Percentiles rank a stretch among this genome's conserved stretches.
Conservation (phyloP, 2,797 vertebrate species). For the Discoglossus pictus region DNA sequence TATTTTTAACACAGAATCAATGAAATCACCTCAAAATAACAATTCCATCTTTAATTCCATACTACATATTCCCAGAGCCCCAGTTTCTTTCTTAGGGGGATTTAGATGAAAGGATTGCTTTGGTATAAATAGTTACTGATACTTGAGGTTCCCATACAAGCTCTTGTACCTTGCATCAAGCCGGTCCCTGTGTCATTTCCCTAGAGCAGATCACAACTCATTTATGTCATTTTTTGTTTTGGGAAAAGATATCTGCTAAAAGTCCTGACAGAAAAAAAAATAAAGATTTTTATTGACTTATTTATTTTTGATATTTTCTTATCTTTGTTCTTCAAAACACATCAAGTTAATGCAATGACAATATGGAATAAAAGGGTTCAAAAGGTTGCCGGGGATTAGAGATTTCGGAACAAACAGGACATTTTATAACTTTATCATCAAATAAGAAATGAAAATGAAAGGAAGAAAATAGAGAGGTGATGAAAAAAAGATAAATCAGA, state of each 20-base stretch:
- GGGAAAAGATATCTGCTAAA: constrained; percentile 44
- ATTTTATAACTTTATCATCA: too few species aligned
- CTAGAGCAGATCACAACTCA: constrained; percentile 59
- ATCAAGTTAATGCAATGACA: constrained; percentile 14
- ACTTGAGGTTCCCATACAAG: constrained; percentile 61
- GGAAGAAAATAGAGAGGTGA: too few species aligned
- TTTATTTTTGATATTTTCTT: too few species aligned
- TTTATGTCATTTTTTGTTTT: constrained; percentile 57
- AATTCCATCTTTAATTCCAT: neutral
- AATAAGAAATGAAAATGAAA: too few species aligned
- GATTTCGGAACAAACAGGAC: neutral
- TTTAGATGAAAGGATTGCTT: constrained; percentile 7
- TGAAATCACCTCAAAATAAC: too few species aligned
- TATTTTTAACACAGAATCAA: too few species aligned
- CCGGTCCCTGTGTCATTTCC: constrained; percentile 37
- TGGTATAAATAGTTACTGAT: constrained; percentile 24
- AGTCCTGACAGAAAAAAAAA: constrained; percentile 17
- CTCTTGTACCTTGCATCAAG: constrained; percentile 48
- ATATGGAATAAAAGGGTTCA: constrained; percentile 19
- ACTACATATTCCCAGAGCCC: neutral
- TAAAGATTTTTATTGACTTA: too few species aligned
- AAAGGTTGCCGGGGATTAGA: constrained; percentile 2
- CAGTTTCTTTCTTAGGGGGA: neutral
- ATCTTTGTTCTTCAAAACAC: constrained; percentile 4
- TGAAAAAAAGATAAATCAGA: too few species aligned